Percentiles rank a stretch among this genome's conserved stretches.
Evolutionary conservation across 2,113 vertebrate species (phyloP).

Genomic region (Prochilodus magdalenae): DNA sequence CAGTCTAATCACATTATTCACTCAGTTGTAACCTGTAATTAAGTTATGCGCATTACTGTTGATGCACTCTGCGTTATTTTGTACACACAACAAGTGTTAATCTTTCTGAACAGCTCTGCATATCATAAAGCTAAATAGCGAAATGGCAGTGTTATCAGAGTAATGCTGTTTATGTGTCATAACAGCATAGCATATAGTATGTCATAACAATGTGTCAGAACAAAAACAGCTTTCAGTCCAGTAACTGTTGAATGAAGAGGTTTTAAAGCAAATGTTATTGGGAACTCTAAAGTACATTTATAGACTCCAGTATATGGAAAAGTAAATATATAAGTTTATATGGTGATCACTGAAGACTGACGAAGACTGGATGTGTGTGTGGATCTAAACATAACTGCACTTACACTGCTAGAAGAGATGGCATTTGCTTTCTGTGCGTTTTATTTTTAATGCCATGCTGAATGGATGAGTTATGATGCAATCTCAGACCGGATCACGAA

Average conservation of each 20-base stretch:
- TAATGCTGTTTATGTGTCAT: no score
- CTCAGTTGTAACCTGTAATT: no score
- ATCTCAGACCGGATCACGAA: constrained; percentile 18
- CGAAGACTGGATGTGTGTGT: neutral
- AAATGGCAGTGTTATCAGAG: no score
- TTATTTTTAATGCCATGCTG: neutral
- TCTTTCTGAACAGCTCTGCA: no score
- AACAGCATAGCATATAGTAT: no score
- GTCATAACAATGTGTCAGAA: neutral
- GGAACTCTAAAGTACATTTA: neutral
- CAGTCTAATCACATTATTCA: no score
- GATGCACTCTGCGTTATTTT: no score
- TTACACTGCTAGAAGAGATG: neutral
- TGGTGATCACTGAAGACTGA: neutral
- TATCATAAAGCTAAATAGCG: no score
- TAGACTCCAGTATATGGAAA: neutral
- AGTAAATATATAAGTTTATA: neutral
- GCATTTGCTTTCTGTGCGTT: neutral
- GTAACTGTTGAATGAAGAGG: neutral
- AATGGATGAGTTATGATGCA: constrained; percentile 6
- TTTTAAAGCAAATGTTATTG: neutral
- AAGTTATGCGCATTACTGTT: no score
- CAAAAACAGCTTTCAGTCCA: neutral
- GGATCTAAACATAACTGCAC: neutral
- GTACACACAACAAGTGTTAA: no score